Conservation (phyloP, 2,797 vertebrate genomes). For the Botia kubotai region DNA sequence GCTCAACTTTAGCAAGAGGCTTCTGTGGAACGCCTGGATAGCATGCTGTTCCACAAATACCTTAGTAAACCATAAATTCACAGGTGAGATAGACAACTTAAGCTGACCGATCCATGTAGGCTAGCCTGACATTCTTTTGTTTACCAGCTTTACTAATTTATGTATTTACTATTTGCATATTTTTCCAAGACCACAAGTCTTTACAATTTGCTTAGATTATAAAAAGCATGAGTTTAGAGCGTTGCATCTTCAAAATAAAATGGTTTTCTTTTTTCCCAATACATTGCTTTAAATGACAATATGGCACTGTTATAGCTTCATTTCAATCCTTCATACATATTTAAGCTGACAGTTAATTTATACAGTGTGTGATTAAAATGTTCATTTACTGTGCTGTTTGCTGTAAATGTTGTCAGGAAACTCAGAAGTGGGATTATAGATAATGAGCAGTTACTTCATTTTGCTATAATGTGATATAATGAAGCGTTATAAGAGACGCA, state of each 20-base stretch:
- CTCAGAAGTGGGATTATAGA: neutral
- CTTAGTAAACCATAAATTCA: neutral
- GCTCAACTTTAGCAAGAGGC: neutral
- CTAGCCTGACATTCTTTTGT: too few species aligned
- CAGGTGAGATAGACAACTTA: neutral
- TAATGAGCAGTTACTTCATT: neutral
- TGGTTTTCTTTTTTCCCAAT: neutral
- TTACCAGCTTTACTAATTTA: too few species aligned
- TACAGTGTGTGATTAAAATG: neutral
- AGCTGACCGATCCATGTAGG: too few species aligned
- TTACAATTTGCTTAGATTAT: too few species aligned
- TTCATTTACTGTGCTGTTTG: neutral
- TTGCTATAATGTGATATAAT: neutral
- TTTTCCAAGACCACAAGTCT: neutral
- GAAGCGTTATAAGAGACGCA: neutral
- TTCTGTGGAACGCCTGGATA: neutral
- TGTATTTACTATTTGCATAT: too few species aligned
- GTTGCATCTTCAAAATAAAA: neutral
- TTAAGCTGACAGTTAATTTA: neutral
- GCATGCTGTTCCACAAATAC: neutral
- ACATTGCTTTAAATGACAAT: neutral
- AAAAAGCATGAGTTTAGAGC: neutral
- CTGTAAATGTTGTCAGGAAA: neutral
- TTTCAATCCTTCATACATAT: slow-evolving; percentile 1
- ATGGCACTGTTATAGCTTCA: neutral